Base-by-base conservation (phyloP, 23 tunicate genomes). In the Halocynthia roretzi region DNA sequence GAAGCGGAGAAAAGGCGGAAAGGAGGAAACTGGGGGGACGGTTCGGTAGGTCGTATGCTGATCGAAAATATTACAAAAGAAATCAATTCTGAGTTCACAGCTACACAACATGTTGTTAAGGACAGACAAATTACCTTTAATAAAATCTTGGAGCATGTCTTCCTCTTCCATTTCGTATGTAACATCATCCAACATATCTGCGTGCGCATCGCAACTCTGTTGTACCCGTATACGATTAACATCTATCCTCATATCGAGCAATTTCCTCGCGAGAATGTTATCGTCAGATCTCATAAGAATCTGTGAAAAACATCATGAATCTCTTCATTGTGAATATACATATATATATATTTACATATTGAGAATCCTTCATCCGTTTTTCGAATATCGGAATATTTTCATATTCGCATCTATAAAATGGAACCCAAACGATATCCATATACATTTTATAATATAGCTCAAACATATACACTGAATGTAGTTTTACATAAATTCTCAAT, bases 151-250 rank as follows among this genome's bases (percentile, higher is more conserved):
- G 58, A 86, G 20, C 60, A 82, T 85, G 14, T 86, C 92, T 75
- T 92, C 98, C 75, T 92, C 98, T 67, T 81, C 86, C 57, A 92
- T n/a, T 68, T 92, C 98, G 52, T 19, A 85, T 18, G 98, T 69
- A 75, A 86, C 92, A 79, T 92, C 92, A 78, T 92, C 98, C 17
- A 92, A 66, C 98, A 92, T 92, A 15, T 82, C 85, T 21, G 92
- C 98, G 74, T 92, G 98, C 62, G 82, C 91, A 55, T 86, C 83
- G 50, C 97, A 90, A 84, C 97, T 90, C 51, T 71, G 71, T 70
- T 77, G 81, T 69, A 86, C 87, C 57, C 82, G 67, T 14, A 86
- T 23, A 21, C 78, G 70, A 75, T 65, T 92, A 72, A 92, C 65
- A 15, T 86, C 82, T 61, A 78, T 75, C 51, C 98, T 86, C n/a